Evolutionary conservation across 2,888 invertebrate genomes (phyloP).

Genomic region (Hypomecis atomaria): DNA sequence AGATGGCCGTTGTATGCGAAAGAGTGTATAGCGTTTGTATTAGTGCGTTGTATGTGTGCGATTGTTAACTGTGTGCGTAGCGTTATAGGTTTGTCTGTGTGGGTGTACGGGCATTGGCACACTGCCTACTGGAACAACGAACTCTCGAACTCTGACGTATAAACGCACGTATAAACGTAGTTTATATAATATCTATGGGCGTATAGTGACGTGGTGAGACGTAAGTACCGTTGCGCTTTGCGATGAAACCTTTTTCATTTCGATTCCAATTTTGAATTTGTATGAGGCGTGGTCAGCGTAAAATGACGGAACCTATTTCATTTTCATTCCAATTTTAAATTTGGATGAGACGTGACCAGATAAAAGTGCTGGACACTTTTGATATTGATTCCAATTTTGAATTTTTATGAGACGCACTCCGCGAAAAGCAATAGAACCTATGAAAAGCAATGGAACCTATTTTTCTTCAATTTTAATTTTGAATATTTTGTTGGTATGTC

Average conservation of each 20-base stretch:
- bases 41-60: slow-evolving; percentile 4
- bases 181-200: neutral
- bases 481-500: too few species aligned
- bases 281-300: neutral
- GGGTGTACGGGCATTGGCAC: slow-evolving; percentile 73
- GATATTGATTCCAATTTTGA: too few species aligned
- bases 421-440: too few species aligned
- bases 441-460: too few species aligned
- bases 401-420: too few species aligned
- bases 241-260: slow-evolving; percentile 11
- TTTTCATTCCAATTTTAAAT: too few species aligned
- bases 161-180: slow-evolving; percentile 53
- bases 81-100: slow-evolving; percentile 41
- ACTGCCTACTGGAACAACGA: slow-evolving; percentile 83
- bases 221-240: slow-evolving; percentile 62
- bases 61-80: slow-evolving; percentile 33
- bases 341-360: too few species aligned
- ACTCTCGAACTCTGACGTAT: slow-evolving; percentile 73
- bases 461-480: too few species aligned
- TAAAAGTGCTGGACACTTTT: too few species aligned
- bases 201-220: slow-evolving; percentile 59
- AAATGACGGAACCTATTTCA: too few species aligned
- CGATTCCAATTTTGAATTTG: slow-evolving; percentile 10
- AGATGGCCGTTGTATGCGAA: slow-evolving; percentile 46
- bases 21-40: slow-evolving; percentile 2